phyloP scores from a whole-genome alignment of 2,888 invertebrate genomes.

The Tenthredo livida region DNA sequence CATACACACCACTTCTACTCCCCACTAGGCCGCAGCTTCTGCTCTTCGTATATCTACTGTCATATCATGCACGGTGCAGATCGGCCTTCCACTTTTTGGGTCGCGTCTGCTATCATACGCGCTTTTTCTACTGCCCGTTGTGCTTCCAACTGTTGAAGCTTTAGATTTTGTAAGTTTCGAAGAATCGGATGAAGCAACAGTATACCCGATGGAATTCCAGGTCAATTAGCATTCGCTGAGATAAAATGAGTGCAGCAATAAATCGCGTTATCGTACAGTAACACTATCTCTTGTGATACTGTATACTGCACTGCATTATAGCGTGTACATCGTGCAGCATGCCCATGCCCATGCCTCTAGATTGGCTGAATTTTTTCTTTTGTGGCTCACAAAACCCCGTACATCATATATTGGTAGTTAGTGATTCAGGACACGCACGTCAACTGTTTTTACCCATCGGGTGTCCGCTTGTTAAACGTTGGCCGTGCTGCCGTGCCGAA shows the following conservation, averaged over 20 bases:
- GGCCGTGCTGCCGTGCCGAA: background rate
- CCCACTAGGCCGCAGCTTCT: background rate
- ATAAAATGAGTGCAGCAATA: background rate
- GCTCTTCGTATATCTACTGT: background rate
- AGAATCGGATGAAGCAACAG: background rate
- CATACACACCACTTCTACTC: background rate
- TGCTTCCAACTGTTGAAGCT: background rate
- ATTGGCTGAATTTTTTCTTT: background rate
- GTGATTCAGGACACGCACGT: slow-evolving; percentile 27
- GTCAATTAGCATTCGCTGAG: background rate
- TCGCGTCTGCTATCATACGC: background rate
- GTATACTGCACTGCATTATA: background rate
- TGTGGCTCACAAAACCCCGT: background rate
- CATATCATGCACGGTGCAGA: background rate
- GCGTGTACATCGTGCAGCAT: background rate
- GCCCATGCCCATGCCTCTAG: background rate
- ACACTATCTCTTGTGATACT: background rate
- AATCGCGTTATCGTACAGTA: background rate
- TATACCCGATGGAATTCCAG: background rate
- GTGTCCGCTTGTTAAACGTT: background rate
- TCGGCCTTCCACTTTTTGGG: background rate
- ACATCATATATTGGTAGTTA: slow-evolving; percentile 5
- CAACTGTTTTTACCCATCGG: slow-evolving; percentile 25
- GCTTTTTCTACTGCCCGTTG: background rate
- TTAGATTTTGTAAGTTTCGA: background rate